phyloP scores from a whole-genome alignment of 1,140 invertebrate genomes.

The Lordiphosa mommai region DNA sequence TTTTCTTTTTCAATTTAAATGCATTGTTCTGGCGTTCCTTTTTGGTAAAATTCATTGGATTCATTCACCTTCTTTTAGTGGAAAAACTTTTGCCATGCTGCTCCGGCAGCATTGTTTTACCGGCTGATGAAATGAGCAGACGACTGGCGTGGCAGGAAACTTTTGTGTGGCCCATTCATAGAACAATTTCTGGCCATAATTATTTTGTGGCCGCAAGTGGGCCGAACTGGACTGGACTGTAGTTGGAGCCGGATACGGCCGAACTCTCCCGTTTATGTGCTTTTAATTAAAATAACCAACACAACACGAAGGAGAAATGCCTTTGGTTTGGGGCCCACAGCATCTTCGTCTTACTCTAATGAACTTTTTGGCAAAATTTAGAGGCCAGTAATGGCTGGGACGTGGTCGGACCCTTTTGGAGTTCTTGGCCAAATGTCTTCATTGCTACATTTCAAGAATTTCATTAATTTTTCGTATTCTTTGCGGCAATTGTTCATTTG shows the following conservation, averaged over 20 bases:
- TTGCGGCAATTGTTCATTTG: slow-evolving; percentile 55
- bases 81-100: slow-evolving; percentile 35
- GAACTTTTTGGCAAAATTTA: slow-evolving; percentile 56
- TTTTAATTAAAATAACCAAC: slow-evolving; percentile 60
- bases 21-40: no score
- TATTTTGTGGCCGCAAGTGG: slow-evolving; percentile 52
- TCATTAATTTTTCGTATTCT: slow-evolving; percentile 56
- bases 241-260: slow-evolving; percentile 17
- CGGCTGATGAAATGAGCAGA: slow-evolving; percentile 37
- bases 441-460: slow-evolving; percentile 51
- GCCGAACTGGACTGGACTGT: slow-evolving; percentile 18
- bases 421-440: slow-evolving; percentile 26
- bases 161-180: slow-evolving; percentile 39
- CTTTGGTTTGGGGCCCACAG: not conserved
- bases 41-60: not conserved
- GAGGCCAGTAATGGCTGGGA: slow-evolving; percentile 28
- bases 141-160: slow-evolving; percentile 24
- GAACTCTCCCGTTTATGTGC: slow-evolving; percentile 39
- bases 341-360: slow-evolving; percentile 48
- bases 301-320: slow-evolving; percentile 24
- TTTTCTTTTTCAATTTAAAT: no score
- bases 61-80: slow-evolving; percentile 1
- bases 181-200: slow-evolving; percentile 54
- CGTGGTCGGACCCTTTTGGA: slow-evolving; percentile 18
- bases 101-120: slow-evolving; percentile 27